Conservation (phyloP, 64 coral and sea anemone genomes). For the Stichodactyla helianthus region DNA sequence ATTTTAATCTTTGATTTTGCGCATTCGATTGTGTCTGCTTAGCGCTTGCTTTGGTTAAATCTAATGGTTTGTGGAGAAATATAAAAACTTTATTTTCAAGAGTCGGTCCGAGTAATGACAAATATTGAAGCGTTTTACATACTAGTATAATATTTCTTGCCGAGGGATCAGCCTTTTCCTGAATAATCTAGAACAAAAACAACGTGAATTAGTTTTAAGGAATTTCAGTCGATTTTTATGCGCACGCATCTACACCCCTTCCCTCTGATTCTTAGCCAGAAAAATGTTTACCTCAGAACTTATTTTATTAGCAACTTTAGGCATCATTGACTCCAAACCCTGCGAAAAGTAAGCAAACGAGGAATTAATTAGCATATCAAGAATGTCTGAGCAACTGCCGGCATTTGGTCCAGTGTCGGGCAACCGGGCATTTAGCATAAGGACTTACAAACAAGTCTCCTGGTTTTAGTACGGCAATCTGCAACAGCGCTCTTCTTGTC, state of each 20-base stretch:
- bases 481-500: conserved; percentile 73
- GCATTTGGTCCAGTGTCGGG: too few species aligned
- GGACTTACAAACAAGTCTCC: conserved; percentile 85
- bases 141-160: conserved; percentile 51
- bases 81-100: too few species aligned
- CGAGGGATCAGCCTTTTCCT: conserved; percentile 57
- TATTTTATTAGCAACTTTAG: conserved; percentile 70
- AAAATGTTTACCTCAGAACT: conserved; percentile 54
- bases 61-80: too few species aligned
- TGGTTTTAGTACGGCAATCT: conserved; percentile 79
- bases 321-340: conserved; percentile 85
- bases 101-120: too few species aligned
- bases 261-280: neutral
- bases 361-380: too few species aligned
- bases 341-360: neutral
- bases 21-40: too few species aligned
- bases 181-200: conserved; percentile 13
- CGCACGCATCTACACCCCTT: neutral
- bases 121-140: neutral
- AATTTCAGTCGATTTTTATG: neutral
- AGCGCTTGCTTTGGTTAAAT: too few species aligned
- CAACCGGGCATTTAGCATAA: too few species aligned
- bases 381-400: too few species aligned
- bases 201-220: neutral
- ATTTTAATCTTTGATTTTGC: too few species aligned